A percentile compares a stretch with the other conserved stretches of the same genome.
Conservation (phyloP, 2,797 vertebrate species). For the Tangara arthus region DNA sequence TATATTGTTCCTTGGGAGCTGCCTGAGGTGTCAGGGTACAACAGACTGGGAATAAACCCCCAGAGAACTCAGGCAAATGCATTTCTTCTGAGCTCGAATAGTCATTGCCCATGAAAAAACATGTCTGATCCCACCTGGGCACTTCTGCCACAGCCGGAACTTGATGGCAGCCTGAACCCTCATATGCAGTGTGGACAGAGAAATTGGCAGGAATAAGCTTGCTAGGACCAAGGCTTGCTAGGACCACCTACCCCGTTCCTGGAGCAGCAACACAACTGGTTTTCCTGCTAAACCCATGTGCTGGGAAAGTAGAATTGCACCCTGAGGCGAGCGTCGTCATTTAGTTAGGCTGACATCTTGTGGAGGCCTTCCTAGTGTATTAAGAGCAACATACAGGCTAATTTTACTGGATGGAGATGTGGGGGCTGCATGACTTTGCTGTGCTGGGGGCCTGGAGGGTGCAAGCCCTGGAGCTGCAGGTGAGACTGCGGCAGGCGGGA, state of each 20-base stretch:
- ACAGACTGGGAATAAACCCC: neutral
- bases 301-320: neutral
- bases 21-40: neutral
- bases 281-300: neutral
- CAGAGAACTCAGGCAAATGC: fast-evolving
- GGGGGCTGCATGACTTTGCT: neutral
- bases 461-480: neutral
- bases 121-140: neutral
- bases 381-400: neutral
- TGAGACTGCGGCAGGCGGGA: fast-evolving
- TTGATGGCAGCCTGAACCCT: neutral
- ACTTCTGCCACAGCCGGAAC: neutral
- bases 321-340: conserved; percentile 22
- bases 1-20: neutral
- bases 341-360: conserved; percentile 69
- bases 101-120: neutral
- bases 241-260: neutral
- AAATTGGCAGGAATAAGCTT: neutral
- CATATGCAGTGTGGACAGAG: fast-evolving
- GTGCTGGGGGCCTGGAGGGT: neutral
- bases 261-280: neutral
- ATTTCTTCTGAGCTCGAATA: neutral
- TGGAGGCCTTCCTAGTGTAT: conserved; percentile 57
- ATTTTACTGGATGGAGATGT: neutral
- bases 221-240: neutral